phyloP scores from a whole-genome alignment of 1,140 invertebrate genomes.

The Pogonomyrmex barbatus region DNA sequence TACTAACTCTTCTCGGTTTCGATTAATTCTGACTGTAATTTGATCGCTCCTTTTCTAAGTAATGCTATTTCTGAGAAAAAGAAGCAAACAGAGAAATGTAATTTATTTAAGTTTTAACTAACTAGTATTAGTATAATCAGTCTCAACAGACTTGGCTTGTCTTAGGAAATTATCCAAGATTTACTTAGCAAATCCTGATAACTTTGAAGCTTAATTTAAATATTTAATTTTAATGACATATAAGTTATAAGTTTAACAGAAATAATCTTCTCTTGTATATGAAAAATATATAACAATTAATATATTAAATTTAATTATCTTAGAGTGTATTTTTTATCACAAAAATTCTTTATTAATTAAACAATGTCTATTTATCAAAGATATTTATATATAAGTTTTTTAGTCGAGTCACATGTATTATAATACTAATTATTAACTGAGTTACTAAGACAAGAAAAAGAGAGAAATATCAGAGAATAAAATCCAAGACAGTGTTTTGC shows the following conservation, averaged over 20 bases:
- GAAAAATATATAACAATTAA: not conserved
- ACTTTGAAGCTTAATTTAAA: not conserved
- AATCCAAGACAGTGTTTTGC: conserved; percentile 21
- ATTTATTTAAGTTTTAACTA: not conserved
- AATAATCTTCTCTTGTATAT: not conserved
- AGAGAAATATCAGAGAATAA: not conserved
- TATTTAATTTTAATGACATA: not conserved
- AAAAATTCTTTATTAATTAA: not conserved
- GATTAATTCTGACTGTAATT: not conserved
- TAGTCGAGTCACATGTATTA: not conserved
- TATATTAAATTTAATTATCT: not conserved
- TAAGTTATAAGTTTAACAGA: conserved; percentile 11
- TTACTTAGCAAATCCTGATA: conserved; percentile 7
- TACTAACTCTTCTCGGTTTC: not conserved
- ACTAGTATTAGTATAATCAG: not conserved
- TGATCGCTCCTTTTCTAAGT: not conserved
- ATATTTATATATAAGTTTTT: not conserved
- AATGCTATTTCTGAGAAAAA: not conserved
- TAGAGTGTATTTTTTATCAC: not conserved
- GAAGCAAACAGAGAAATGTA: not conserved
- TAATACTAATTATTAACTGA: not conserved
- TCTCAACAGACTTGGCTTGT: not conserved
- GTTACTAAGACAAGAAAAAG: not conserved
- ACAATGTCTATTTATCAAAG: not conserved
- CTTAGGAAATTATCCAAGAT: not conserved